Conservation (phyloP, 2,113 vertebrate species). For the Triplophysa dalaica region DNA sequence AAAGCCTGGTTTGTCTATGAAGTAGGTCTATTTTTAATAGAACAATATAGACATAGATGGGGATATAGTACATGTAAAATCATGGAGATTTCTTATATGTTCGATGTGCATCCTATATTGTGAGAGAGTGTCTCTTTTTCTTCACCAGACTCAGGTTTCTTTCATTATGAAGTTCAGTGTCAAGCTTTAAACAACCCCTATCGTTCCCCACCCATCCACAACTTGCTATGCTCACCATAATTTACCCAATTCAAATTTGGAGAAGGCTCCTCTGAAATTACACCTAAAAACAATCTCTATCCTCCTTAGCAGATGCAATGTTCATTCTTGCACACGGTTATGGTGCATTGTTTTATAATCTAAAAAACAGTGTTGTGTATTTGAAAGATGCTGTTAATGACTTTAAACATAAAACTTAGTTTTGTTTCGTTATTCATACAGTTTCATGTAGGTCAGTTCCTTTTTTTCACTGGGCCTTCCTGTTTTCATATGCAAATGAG, state of each 20-base stretch:
- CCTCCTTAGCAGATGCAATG: neutral
- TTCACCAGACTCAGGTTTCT: neutral
- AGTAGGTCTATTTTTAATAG: neutral
- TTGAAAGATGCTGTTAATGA: neutral
- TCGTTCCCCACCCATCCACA: neutral
- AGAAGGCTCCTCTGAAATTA: constrained; percentile 46
- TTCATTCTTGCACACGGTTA: neutral
- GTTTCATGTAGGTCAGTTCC: neutral
- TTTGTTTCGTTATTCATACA: neutral
- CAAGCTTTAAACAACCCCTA: neutral
- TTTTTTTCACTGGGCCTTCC: neutral
- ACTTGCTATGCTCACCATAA: constrained; percentile 23
- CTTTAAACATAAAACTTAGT: neutral
- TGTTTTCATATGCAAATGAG: constrained; percentile 9
- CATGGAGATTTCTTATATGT: neutral
- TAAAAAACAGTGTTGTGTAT: neutral
- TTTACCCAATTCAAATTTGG: constrained; percentile 42
- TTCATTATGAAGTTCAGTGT: neutral
- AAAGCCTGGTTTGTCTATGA: neutral
- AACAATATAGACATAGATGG: neutral
- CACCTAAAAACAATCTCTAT: constrained; percentile 12
- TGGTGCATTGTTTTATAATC: neutral
- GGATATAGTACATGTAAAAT: neutral
- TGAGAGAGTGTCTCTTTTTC: neutral
- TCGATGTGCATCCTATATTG: neutral